These are phyloP conservation scores for Laticauda laticaudata DNA, from an alignment of 2,113 vertebrate species.

Conservation along the genomic window DNA sequence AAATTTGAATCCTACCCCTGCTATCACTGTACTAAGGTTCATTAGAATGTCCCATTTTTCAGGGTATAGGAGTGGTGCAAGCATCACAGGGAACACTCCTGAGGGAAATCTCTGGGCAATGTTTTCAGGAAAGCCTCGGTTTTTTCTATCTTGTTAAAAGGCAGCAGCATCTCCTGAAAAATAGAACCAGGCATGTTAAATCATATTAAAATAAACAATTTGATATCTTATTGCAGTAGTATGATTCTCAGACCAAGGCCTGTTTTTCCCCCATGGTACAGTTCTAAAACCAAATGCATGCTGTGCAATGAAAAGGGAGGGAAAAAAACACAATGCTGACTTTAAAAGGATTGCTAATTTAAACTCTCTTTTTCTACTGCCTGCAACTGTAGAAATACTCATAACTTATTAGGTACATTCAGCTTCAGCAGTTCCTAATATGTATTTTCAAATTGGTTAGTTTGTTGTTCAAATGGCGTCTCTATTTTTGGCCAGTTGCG, in stretches of 20 bases:
- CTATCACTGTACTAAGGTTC: constrained; percentile 66
- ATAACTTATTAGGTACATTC: constrained; percentile 60
- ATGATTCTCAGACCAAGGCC: constrained; percentile 31
- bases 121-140: too few species aligned
- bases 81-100: constrained; percentile 99
- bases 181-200: constrained; percentile 48
- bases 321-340: constrained; percentile 52
- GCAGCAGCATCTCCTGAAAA: constrained; percentile 54
- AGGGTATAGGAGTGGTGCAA: constrained; percentile 99
- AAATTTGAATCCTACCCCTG: too few species aligned
- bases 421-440: constrained; percentile 56
- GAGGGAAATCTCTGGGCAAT: constrained; percentile 88
- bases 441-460: constrained; percentile 35
- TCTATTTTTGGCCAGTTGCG: constrained; percentile 46
- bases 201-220: constrained; percentile 52
- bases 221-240: constrained; percentile 56
- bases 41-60: constrained; percentile 99
- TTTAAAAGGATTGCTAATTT: constrained; percentile 51
- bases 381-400: constrained; percentile 60
- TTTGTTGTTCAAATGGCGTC: constrained; percentile 55
- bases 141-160: constrained; percentile 29
- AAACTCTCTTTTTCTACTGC: constrained; percentile 53
- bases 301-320: not conserved
- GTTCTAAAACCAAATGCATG: constrained; percentile 31
- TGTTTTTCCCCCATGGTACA: constrained; percentile 29